Evolutionary conservation across 2,888 invertebrate genomes (phyloP), one percentile per base, ranked within the genome.

Genomic region (Folsomia candida): DNA sequence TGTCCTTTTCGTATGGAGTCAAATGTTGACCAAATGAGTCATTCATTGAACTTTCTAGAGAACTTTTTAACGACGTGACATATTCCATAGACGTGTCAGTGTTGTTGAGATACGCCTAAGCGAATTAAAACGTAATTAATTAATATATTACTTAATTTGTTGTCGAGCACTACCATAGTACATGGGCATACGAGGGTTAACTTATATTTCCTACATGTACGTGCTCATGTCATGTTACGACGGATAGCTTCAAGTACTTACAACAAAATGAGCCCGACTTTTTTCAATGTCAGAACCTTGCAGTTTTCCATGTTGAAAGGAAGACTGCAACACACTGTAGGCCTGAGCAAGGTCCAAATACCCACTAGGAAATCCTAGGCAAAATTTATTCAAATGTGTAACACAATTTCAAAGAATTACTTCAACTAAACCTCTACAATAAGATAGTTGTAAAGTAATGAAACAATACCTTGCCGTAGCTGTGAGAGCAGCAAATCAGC

Each of bases 41-140:
- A 63, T 86, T 86, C 24, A 91, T 91, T 82, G 90, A 91, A 68
- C 86, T 87, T 80, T 89, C 87, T 78, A 96, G 88, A 74, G 89
- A 91, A 73, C 87, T 87, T 81, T 92, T 92, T 47, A 99, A 85
- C 0, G 93, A 91, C 82, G 91, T 91, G 60, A 96, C 89, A 84
- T 94, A 95, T 82, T 96, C 95, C 74, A 91, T 91, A 79, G 96
- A 93, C 60, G 90, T 88, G 82, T 97, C 96, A 11, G 94, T 90
- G 83, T 97, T 97, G 83, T 94, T 96, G 78, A 96, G 83, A 80
- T 92, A 90, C 26, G 90, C 89, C 90, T 93, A 84, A 83, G 81
- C 66, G 51, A 27, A 54, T 67, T 29, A 25, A 11, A 62, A 20
- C 22, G 25, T 60, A 66, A 20, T 25, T 28, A 11, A 47, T 47